Conservation (phyloP, 2,113 vertebrate species). For the Thalassoma bifasciatum region DNA sequence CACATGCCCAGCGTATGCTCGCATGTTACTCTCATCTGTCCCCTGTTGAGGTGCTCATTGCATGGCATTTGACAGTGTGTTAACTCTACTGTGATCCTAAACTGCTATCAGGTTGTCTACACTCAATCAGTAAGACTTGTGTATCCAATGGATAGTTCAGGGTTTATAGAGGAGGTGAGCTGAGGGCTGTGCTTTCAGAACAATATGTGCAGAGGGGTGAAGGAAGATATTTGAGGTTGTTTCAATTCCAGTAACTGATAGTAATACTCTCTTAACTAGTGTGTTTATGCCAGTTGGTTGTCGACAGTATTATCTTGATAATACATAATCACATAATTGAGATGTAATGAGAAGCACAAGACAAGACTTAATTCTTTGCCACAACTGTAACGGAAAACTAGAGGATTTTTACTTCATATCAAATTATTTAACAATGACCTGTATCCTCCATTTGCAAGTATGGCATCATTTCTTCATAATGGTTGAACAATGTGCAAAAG, state of each 20-base stretch:
- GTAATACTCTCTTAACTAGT: constrained; percentile 1
- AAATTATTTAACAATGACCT: too few relatives aligned
- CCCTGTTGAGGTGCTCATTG: constrained; percentile 73
- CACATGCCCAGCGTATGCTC: constrained; percentile 61
- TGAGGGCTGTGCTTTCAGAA: constrained; percentile 51
- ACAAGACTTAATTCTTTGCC: background rate
- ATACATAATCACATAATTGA: too few relatives aligned
- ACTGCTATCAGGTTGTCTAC: constrained; percentile 78
- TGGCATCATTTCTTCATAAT: too few relatives aligned
- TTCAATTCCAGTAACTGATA: constrained; percentile 26
- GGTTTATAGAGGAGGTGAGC: constrained; percentile 56
- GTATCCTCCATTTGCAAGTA: too few relatives aligned
- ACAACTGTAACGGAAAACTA: background rate
- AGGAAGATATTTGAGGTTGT: constrained; percentile 1
- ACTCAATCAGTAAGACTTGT: constrained; percentile 72
- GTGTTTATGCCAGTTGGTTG: background rate
- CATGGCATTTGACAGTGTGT: constrained; percentile 78
- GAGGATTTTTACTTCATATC: background rate
- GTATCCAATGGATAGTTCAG: constrained; percentile 56
- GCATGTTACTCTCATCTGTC: constrained; percentile 69
- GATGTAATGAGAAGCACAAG: background rate
- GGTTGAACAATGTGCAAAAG: too few relatives aligned
- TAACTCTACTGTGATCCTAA: constrained; percentile 76
- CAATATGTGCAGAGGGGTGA: constrained; percentile 44
- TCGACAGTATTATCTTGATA: background rate